Conservation (phyloP, 2,797 vertebrate species). For the Chlorospingus semifuscus region DNA sequence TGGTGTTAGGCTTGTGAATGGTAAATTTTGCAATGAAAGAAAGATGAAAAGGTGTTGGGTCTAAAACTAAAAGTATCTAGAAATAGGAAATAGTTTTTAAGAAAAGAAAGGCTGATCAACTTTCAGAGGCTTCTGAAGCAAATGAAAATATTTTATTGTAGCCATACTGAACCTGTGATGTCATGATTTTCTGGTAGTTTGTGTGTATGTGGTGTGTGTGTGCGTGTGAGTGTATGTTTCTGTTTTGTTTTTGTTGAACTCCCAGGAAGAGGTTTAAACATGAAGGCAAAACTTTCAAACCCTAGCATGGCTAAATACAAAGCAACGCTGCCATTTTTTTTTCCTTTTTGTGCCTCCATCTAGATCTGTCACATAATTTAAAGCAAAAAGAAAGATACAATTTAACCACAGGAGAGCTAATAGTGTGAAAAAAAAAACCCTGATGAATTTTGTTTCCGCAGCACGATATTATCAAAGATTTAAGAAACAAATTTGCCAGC, state of each 20-base stretch:
- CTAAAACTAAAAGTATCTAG: slow-evolving; percentile 17
- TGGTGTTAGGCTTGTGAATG: neutral
- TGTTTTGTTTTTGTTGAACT: slow-evolving; percentile 68
- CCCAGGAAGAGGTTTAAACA: slow-evolving; percentile 82
- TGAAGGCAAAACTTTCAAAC: slow-evolving; percentile 75
- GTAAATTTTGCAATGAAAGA: neutral
- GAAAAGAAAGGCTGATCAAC: neutral
- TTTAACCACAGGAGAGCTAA: slow-evolving; percentile 70
- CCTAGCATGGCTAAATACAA: slow-evolving; percentile 73
- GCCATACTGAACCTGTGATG: slow-evolving; percentile 40
- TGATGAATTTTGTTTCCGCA: slow-evolving; percentile 83
- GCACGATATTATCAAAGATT: slow-evolving; percentile 83
- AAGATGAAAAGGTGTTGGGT: slow-evolving; percentile 44
- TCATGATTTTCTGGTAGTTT: slow-evolving; percentile 52
- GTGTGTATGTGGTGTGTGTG: neutral
- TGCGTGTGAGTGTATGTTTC: neutral
- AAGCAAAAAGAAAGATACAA: slow-evolving; percentile 64
- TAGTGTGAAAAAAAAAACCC: slow-evolving; percentile 74
- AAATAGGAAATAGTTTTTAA: neutral
- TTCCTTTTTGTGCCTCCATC: slow-evolving; percentile 72
- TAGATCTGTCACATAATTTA: slow-evolving; percentile 72
- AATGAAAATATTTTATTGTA: slow-evolving; percentile 32
- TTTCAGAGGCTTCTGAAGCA: slow-evolving; percentile 14
- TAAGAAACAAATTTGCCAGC: slow-evolving; percentile 82
- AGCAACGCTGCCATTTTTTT: slow-evolving; percentile 70